A percentile compares a stretch with the other conserved stretches of the same genome.
Conservation (phyloP, 1,140 invertebrate genomes). For the Stegodyphus dumicola region DNA sequence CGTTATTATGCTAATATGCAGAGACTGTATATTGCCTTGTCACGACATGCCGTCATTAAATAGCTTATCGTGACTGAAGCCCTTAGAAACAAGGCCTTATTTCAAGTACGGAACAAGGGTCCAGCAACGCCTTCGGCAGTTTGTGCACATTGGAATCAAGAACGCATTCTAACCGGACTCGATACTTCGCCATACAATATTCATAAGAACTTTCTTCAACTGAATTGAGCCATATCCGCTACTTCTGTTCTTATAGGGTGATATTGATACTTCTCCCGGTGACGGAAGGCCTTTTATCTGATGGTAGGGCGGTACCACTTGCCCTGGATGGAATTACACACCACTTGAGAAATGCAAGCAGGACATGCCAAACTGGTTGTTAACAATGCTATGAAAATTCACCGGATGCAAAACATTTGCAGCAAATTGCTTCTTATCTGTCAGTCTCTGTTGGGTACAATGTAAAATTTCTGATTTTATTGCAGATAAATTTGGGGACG, state of each 20-base stretch:
- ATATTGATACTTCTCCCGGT: conserved; percentile 37
- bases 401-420: too few relatives aligned
- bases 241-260: background rate
- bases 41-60: conserved; percentile 50
- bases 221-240: conserved; percentile 54
- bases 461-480: too few relatives aligned
- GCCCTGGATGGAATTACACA: too few relatives aligned
- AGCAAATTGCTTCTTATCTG: too few relatives aligned
- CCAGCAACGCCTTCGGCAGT: conserved; percentile 26
- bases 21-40: conserved; percentile 31
- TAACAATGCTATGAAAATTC: too few relatives aligned
- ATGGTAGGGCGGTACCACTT: too few relatives aligned
- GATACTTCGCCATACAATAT: conserved; percentile 38
- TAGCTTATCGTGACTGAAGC: conserved; percentile 39
- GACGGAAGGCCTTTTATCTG: background rate
- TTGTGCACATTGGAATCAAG: conserved; percentile 5
- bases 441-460: too few relatives aligned
- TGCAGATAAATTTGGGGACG: too few relatives aligned
- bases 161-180: background rate
- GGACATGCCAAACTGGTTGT: too few relatives aligned
- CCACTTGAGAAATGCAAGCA: too few relatives aligned
- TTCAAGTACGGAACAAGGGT: background rate
- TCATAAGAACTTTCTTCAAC: conserved; percentile 29
- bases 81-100: conserved; percentile 2
- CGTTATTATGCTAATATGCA: conserved; percentile 57